Evolutionary conservation across 2,113 vertebrate genomes (phyloP).

Genomic region (Pseudopodoces humilis): DNA sequence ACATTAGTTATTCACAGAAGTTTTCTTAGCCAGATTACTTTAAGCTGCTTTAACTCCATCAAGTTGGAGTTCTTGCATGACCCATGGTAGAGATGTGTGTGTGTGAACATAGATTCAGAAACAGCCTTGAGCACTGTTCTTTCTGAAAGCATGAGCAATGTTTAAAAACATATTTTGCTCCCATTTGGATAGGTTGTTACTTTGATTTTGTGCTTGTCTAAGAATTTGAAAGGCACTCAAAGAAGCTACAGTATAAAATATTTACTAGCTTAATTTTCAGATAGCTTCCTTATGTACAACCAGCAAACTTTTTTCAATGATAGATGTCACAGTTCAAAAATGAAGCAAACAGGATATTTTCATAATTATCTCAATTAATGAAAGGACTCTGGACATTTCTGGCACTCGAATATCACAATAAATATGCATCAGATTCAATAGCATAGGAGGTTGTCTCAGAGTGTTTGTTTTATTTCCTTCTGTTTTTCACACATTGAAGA

Average conservation of each 20-base stretch:
- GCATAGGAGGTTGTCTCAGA: background rate
- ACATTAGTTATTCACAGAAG: background rate
- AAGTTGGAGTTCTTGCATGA: background rate
- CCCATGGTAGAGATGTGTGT: background rate
- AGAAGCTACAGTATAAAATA: slow-evolving; percentile 30
- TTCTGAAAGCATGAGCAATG: slow-evolving; percentile 2
- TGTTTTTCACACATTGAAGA: background rate
- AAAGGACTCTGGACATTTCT: background rate
- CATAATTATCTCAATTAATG: background rate
- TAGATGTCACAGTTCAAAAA: background rate
- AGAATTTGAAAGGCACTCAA: slow-evolving; percentile 34
- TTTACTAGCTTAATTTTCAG: slow-evolving; percentile 22
- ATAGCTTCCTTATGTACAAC: background rate
- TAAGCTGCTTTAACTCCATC: background rate
- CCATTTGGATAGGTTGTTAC: slow-evolving; percentile 35
- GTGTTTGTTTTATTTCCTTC: background rate
- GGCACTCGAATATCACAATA: background rate
- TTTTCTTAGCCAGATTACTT: background rate
- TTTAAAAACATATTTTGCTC: slow-evolving; percentile 46
- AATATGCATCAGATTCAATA: background rate
- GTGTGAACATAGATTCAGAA: background rate
- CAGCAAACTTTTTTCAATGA: background rate
- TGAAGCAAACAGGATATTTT: background rate
- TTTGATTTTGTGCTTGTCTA: slow-evolving; percentile 50
- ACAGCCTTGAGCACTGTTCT: slow-evolving; percentile 44